Evolutionary conservation across 2,888 invertebrate genomes (phyloP), one percentile per base, ranked within the genome.

Genomic region (Antitype chi): DNA sequence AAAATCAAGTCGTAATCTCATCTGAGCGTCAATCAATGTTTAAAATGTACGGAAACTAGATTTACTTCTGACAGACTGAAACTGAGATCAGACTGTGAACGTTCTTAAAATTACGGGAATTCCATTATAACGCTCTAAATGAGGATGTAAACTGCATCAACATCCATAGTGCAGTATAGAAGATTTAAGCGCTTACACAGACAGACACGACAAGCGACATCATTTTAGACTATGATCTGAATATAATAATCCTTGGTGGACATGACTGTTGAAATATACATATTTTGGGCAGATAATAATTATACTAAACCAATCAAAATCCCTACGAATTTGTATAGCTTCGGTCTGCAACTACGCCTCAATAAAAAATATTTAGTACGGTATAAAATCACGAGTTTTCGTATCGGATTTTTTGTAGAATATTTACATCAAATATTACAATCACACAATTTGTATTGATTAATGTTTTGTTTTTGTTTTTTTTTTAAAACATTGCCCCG

Each of bases 351-450:
- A 60, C 53, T 62, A 49, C 25, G 23, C n/a, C n/a, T n/a, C n/a
- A n/a, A n/a, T n/a, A 28, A 77, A 52, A 57, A 28, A 55, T 49
- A 70, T 70, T 55, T 63, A 38, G 20, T n/a, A 43, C 57, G 25
- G 23, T 71, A 77, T 57, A 71, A 23, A 77, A 77, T 78, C 43
- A 57, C 52, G 38, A 77, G 23, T 70, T 38, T 63, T 76, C 6
- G 15, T n/a, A 3, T 64, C 28, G 15, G 8, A 57, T 15, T 71
- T 57, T 77, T 47, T 64, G 32, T 52, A 25, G 71, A 57, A 64
- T 57, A 28, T 43, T 71, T 71, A 57, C 52, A 25, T 64, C 15
- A 9, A 59, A 77, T 52, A 71, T 78, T 77, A 49, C 77, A 77
- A 70, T 64, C 77, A 57, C 38, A 38, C 38, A 38, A 25, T 38